Base-by-base conservation (phyloP, 2,888 invertebrate genomes). In the Blera fallax region DNA sequence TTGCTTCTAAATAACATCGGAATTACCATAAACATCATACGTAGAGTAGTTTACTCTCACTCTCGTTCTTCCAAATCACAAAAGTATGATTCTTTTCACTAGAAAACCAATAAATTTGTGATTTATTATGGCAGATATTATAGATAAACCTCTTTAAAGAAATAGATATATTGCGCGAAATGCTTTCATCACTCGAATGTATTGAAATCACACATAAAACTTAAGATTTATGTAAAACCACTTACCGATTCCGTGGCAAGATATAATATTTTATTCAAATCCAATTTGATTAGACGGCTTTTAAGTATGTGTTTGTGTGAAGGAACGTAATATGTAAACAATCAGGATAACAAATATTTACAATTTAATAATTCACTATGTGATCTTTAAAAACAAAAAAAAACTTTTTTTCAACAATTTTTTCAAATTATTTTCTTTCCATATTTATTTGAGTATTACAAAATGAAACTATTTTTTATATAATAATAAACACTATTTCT, bases 281-380 rank as follows among this genome's bases (percentile, higher is more conserved):
- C 83, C 83, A 79, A 67, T 69, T 78, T 62, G 50, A 73, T 79
- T 37, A 78, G 67, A 79, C 83, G 83, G 78, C 76, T 67, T 72
- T 52, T 60, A n/a, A n/a, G 56, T 34, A 24, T 60, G 62, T 74
- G 21, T 69, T 40, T 45, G 8, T 50, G 37, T 52, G 1, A 43
- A 67, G 62, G 81, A 67, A 73, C 67, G 65, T 73, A 45, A 43
- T 24, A 37, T 73, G 60, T 72, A 83, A 83, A 65, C 72, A 77
- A 72, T 77, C 70, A 14, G 27, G 18, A 64, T 54, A 64, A 67
- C 48, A 67, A 73, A 72, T 77, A 77, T 65, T 77, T 72, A 70
- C 34, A 69, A 34, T 65, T 40, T 62, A n/a, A 78, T 40, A 29
- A 37, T 60, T 67, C 74, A 67, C 74, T 67, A 45, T 43, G 10